phyloP scores from a whole-genome alignment of 92 coral and sea anemone species.

The Umimayanthus chanpuru region DNA sequence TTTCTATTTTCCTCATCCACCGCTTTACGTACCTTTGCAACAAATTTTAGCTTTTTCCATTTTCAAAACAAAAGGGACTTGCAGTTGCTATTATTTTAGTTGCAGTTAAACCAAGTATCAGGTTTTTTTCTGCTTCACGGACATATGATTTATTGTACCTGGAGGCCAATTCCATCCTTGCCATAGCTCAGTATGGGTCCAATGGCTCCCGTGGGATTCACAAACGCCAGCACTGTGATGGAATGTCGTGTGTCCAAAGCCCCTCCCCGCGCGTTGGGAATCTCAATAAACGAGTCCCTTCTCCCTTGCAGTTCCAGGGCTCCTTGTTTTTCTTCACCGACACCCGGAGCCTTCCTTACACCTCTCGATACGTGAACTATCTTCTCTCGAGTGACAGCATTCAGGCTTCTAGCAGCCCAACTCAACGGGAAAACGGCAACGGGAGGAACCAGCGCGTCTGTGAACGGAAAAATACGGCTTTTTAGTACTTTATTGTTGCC shows the following conservation, averaged over 20 bases:
- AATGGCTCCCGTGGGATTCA: constrained; percentile 66
- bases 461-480: neutral
- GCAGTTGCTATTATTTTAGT: too few relatives aligned
- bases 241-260: constrained; percentile 66
- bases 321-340: constrained; percentile 48
- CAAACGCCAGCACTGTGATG: constrained; percentile 63
- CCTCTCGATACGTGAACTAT: constrained; percentile 22
- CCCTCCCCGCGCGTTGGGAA: constrained; percentile 58
- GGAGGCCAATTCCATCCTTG: constrained; percentile 60
- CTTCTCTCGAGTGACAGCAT: constrained; percentile 50
- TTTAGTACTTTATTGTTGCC: too few relatives aligned
- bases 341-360: constrained; percentile 52
- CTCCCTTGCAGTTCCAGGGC: constrained; percentile 68
- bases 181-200: constrained; percentile 74
- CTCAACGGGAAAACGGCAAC: constrained; percentile 72
- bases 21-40: too few relatives aligned
- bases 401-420: constrained; percentile 34
- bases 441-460: constrained; percentile 49
- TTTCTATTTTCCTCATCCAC: too few relatives aligned
- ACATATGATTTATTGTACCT: constrained; percentile 25
- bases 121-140: too few relatives aligned
- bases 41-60: too few relatives aligned
- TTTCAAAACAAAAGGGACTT: too few relatives aligned
- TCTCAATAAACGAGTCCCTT: constrained; percentile 65
- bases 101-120: too few relatives aligned